These are phyloP conservation scores for Ophioderma brevispina DNA, from an alignment of 35 echinoderm and acorn worm genomes.

Conservation along the genomic window DNA sequence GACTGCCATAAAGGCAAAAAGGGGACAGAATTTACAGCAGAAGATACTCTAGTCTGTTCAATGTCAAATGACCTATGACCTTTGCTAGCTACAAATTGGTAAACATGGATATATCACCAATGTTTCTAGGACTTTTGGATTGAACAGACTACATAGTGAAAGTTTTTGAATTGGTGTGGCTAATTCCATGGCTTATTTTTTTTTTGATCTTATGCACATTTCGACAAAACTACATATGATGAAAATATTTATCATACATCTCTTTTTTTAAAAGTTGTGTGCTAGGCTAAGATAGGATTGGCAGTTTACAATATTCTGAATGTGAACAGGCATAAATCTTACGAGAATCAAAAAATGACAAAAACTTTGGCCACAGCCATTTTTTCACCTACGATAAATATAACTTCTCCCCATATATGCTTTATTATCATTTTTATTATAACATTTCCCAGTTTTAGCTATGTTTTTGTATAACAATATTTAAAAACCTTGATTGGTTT, in stretches of 20 bases:
- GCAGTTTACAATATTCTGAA: constrained; percentile 10
- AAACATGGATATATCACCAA: too few species aligned
- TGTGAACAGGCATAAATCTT: not conserved
- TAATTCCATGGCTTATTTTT: not conserved
- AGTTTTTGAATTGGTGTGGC: not conserved
- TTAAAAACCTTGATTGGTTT: too few species aligned
- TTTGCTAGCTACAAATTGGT: not conserved
- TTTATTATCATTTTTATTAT: too few species aligned
- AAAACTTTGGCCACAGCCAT: not conserved
- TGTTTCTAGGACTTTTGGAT: too few species aligned
- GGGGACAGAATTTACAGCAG: not conserved
- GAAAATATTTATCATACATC: not conserved
- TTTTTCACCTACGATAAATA: too few species aligned
- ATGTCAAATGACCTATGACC: not conserved
- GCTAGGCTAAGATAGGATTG: not conserved
- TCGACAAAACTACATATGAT: not conserved
- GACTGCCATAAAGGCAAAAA: not conserved
- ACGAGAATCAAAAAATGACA: constrained; percentile 1
- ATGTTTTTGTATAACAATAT: too few species aligned
- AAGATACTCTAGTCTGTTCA: not conserved
- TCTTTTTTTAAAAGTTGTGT: not conserved
- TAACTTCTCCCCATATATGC: too few species aligned
- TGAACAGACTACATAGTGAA: too few species aligned
- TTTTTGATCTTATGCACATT: not conserved
- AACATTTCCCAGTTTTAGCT: too few species aligned